Evolutionary conservation across 2,888 invertebrate genomes (phyloP).

Genomic region (Metalampra italica): DNA sequence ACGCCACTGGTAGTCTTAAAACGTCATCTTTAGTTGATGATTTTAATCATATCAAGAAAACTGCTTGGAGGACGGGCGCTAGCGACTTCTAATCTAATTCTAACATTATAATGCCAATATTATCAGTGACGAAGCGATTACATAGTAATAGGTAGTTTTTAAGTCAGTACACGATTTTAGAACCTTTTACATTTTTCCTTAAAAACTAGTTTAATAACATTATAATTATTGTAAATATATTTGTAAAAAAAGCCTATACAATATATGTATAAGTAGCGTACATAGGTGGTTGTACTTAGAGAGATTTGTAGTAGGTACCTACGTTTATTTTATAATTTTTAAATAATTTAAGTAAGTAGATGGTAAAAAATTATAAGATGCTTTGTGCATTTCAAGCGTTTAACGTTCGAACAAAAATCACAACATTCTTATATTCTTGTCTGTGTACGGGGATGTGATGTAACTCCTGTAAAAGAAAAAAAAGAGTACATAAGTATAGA

Average conservation of each 20-base stretch:
- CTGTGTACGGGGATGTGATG: constrained; percentile 82
- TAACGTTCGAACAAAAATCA: constrained; percentile 40
- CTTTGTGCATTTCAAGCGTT: constrained; percentile 41
- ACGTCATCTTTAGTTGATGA: no score
- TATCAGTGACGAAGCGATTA: constrained; percentile 19
- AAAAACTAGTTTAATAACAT: constrained; percentile 43
- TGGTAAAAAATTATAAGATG: constrained; percentile 24
- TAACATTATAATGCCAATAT: constrained; percentile 25
- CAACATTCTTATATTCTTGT: constrained; percentile 82
- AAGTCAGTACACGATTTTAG: constrained; percentile 19
- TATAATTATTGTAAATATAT: constrained; percentile 48
- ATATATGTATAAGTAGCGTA: constrained; percentile 50
- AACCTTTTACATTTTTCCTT: constrained; percentile 48
- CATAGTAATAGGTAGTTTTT: not conserved
- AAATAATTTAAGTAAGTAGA: constrained; percentile 48
- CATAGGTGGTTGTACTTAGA: constrained; percentile 53
- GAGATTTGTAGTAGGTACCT: constrained; percentile 31
- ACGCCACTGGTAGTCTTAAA: no score
- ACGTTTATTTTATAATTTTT: constrained; percentile 24
- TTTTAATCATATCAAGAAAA: not conserved
- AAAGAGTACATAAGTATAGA: constrained; percentile 9
- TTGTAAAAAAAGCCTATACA: constrained; percentile 67
- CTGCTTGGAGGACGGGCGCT: constrained; percentile 47
- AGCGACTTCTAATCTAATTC: constrained; percentile 69
- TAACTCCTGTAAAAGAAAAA: constrained; percentile 77